Evolutionary conservation across 2,888 invertebrate species (phyloP), one percentile per base, ranked within the genome.

Genomic region (Tenthredo notha): DNA sequence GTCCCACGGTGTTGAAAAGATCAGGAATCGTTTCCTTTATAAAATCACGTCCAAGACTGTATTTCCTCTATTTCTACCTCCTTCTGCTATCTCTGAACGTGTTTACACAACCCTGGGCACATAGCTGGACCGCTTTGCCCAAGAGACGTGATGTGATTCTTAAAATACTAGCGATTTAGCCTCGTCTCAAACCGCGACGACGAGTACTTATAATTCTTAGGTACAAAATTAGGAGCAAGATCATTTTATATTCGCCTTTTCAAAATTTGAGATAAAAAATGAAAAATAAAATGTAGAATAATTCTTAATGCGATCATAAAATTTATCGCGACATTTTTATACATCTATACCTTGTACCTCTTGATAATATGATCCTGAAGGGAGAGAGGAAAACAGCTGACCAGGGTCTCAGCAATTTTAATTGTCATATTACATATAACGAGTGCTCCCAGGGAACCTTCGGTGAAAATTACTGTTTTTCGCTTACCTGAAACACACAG

Each of bases 61-160:
- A 21, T 61, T 25, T 61, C 21, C 12, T 25, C 61, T 37, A 15
- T 37, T 70, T n/a, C 33, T 70, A 37, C 33, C 33, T n/a, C 61
- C 70, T 37, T 70, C n/a, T 70, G 70, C n/a, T 70, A 33, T 70
- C 37, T 70, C 9, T 15, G 70, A 70, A 70, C 70, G 70, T 70
- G 70, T 70, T 70, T 70, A 70, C 70, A 70, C 18, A 70, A 70
- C 33, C 70, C 70, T 37, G 37, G 33, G 37, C 70, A 70, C 70
- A 70, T 70, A 70, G 70, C 33, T 70, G 37, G 37, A 33, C 70
- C 70, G 70, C 37, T 70, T 37, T 37, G 33, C 70, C 37, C 33
- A 33, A 70, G 33, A 70, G 70, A 70, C 70, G 70, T 70, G 70
- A 70, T 7, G 25, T 70, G 70, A 70, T 70, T 70, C n/a, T 37